Evolutionary conservation across 2,888 invertebrate species (phyloP).

Genomic region (Stenodema calcarata): DNA sequence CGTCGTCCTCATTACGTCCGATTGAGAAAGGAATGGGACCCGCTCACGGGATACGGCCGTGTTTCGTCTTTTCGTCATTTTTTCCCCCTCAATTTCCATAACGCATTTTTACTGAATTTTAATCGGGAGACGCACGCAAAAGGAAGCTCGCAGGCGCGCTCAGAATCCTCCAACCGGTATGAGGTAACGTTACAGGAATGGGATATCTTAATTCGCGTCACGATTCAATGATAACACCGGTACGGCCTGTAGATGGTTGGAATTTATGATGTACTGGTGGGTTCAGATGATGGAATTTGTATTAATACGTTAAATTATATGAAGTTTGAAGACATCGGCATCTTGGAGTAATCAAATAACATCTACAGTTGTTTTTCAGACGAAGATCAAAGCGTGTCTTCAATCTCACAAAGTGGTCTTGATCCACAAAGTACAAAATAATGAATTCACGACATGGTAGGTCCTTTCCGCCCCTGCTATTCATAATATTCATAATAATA

Average conservation of each 20-base stretch:
- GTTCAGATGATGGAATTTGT: not conserved
- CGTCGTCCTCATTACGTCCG: constrained; percentile 21
- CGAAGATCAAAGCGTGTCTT: too few relatives aligned
- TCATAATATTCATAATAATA: too few relatives aligned
- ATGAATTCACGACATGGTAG: too few relatives aligned
- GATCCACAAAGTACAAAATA: too few relatives aligned
- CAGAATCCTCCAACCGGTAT: not conserved
- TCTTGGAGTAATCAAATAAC: too few relatives aligned
- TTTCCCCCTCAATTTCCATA: not conserved
- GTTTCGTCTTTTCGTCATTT: not conserved
- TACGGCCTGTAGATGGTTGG: not conserved
- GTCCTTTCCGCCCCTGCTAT: too few relatives aligned
- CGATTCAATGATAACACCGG: not conserved
- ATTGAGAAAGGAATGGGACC: constrained; percentile 19
- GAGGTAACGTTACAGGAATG: not conserved
- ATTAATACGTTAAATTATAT: not conserved
- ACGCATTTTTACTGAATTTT: not conserved
- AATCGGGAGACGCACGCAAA: not conserved
- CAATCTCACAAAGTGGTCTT: too few relatives aligned
- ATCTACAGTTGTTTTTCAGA: too few relatives aligned
- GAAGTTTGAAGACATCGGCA: too few relatives aligned
- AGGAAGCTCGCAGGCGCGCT: not conserved
- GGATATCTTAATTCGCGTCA: not conserved
- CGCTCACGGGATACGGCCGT: not conserved
- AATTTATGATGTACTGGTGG: not conserved